Evolutionary conservation across 1,140 invertebrate species (phyloP), one percentile per base, ranked within the genome.

Genomic region (Ostrea denselamellosa): DNA sequence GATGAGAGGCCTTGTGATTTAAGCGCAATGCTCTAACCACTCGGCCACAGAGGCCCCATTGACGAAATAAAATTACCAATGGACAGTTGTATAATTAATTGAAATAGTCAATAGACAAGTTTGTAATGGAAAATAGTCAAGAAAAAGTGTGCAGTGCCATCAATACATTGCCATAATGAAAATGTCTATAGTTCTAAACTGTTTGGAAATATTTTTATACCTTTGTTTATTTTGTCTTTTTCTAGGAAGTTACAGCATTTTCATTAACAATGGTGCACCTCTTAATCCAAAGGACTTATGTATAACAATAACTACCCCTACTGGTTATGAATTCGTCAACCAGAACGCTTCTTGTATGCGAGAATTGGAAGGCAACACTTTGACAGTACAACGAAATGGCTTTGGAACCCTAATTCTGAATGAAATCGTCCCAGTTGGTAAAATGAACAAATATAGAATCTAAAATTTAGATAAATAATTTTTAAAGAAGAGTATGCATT

Each of bases 371-470:
- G 68, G 68, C 28, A 17, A 71, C 28, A 71, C 68, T 9, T 14
- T 71, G 25, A 71, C 68, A 28, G 68, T 71, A 14, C 22, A 4
- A 25, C 8, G 28, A 71, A 34, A 14, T 71, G 68, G 68, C 14
- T 0, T 10, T 14, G 68, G 68, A 10, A 1, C 68, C 25, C 14
- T 71, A 12, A 34, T 71, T 28, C 25, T 71, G 8, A 71, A 28
- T 71, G 68, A 71, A 71, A 28, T 71, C 14, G 28, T 28, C 25
- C 68, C 68, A 71, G 14, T 71, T 17, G 68, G 68, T 71, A 71
- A 28, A 14, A 0, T 17, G 14, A 56, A 56, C 17, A 56, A 58
- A 17, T 17, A 17, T 8, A 12, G 10, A 58, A 12, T 58, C 12
- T 17, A 58, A 14, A 58, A 58, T 58, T 3, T 58, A 19, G 54